Evolutionary conservation across 2,888 invertebrate genomes (phyloP), one percentile per base, ranked within the genome.

Genomic region (Megalurothrips usitatus): DNA sequence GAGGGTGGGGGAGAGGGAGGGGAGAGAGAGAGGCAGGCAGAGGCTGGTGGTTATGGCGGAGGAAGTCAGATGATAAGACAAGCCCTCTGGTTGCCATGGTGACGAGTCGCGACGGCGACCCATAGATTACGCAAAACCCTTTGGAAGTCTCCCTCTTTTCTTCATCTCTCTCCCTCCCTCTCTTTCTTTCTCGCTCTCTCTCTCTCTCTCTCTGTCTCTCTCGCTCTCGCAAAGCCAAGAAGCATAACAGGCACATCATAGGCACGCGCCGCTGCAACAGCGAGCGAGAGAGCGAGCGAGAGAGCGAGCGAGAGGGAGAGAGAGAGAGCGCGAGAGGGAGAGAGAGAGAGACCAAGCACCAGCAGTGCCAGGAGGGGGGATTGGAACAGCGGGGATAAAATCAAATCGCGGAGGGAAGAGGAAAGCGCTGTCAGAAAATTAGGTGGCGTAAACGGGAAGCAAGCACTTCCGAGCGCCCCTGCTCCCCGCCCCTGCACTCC

Each of bases 371-470:
- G 58, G 19, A 14, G 58, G 14, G 58, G 58, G 58, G 58, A 17
- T 58, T 11, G 58, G 58, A 58, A 58, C 58, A 26, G 26, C 9
- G 68, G 68, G 68, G 23, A 75, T 75, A 75, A 75, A 75, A 75
- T 75, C 68, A 75, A 75, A 75, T 23, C 68, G 68, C 26, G 68
- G 26, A 26, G 26, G 68, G 26, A 23, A 26, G 26, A 26, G 68
- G 26, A 75, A 75, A 75, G 68, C 23, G 68, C 68, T 75, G 68
- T 75, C 68, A 23, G 68, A 75, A 75, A 75, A 75, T 75, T 75
- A 75, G 68, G 68, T 26, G 68, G 68, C 68, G 26, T 26, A 8
- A 23, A 75, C 68, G 68, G 68, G 23, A 75, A 23, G 68, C 68
- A 75, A 75, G 68, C 68, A 26, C 68, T 26, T 23, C 68, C 68